A percentile compares a stretch with the other conserved stretches of the same genome.
Conservation (phyloP, 2,888 invertebrate genomes). For the Melipona bicolor region DNA sequence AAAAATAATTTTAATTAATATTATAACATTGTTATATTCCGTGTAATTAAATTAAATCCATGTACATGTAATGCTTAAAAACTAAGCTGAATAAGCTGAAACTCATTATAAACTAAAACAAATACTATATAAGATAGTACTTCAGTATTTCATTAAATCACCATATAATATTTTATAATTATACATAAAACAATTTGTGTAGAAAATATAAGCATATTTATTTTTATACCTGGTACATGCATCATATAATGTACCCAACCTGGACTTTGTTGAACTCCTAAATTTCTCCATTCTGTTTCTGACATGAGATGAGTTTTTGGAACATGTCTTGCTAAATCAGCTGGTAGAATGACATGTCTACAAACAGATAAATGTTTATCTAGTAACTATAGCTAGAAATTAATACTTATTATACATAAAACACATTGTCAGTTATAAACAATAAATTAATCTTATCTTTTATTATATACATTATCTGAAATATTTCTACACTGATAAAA, state of each 20-base stretch:
- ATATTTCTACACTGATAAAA: neutral
- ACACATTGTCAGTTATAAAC: neutral
- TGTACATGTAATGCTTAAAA: too few relatives aligned
- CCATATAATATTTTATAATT: neutral
- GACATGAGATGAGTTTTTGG: slow-evolving; percentile 96
- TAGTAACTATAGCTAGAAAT: neutral
- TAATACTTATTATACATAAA: neutral
- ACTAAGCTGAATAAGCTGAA: too few relatives aligned
- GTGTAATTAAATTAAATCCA: neutral
- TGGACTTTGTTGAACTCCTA: slow-evolving; percentile 97
- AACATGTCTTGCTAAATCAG: slow-evolving; percentile 92
- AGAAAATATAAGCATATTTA: neutral
- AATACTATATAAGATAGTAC: neutral
- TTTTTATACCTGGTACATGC: slow-evolving; percentile 89
- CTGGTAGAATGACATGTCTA: slow-evolving; percentile 96
- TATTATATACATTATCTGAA: neutral
- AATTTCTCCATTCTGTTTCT: slow-evolving; percentile 97
- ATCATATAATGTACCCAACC: slow-evolving; percentile 96
- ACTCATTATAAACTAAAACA: too few relatives aligned
- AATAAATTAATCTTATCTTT: neutral
- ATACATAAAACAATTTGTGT: too few relatives aligned
- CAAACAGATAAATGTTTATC: slow-evolving; percentile 42
- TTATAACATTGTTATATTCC: neutral
- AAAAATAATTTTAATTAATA: slow-evolving; percentile 49
- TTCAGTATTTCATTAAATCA: neutral